Conservation (phyloP, 2,113 vertebrate species). For the Sterna hirundo region DNA sequence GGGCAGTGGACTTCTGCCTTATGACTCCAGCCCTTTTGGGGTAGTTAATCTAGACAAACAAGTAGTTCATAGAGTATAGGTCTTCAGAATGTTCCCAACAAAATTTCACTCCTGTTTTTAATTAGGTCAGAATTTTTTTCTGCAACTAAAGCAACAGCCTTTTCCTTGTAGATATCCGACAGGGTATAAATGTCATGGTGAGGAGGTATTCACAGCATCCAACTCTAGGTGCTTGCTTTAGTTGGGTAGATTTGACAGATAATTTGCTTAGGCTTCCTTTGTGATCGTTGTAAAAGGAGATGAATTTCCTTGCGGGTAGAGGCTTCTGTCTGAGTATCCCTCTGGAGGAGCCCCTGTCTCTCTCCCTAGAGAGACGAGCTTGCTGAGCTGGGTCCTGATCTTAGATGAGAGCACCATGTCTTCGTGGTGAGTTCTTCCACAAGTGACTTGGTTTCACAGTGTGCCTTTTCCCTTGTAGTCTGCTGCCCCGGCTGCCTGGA, state of each 20-base stretch:
- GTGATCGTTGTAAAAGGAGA: not conserved
- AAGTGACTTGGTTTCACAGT: constrained; percentile 34
- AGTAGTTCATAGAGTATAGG: not conserved
- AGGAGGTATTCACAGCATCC: not conserved
- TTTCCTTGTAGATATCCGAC: not conserved
- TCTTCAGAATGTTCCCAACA: not conserved
- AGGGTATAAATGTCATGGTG: not conserved
- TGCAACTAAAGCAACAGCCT: not conserved
- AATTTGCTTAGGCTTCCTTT: not conserved
- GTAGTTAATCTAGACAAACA: not conserved
- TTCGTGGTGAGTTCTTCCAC: not conserved
- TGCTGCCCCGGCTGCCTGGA: not conserved
- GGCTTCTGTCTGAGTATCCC: not conserved
- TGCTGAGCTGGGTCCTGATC: not conserved
- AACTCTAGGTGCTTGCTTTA: not conserved
- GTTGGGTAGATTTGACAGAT: not conserved
- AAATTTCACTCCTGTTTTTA: not conserved
- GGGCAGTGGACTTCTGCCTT: constrained; percentile 58
- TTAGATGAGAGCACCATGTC: not conserved
- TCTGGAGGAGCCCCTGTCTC: not conserved
- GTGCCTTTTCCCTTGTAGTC: constrained; percentile 31
- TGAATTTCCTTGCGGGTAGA: not conserved
- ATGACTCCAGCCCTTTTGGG: not conserved
- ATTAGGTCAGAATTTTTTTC: not conserved
- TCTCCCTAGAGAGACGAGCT: not conserved